A percentile compares a stretch with the other conserved stretches of the same genome.
Conservation (phyloP, 2,797 vertebrate species). For the Phaenicophaeus curvirostris region DNA sequence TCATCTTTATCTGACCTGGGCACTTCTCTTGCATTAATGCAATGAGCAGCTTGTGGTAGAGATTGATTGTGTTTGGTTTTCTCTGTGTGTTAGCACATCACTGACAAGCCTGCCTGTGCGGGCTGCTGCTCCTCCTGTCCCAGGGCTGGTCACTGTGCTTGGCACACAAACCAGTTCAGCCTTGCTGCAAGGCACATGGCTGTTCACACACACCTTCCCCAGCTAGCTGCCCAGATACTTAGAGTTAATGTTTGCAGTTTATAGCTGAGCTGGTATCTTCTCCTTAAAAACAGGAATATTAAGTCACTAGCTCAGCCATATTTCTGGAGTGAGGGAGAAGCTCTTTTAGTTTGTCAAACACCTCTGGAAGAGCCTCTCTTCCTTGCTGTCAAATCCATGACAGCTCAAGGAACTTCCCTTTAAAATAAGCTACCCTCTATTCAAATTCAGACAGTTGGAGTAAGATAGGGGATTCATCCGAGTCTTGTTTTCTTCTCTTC, state of each 20-base stretch:
- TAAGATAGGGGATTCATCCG: slow-evolving; percentile 11
- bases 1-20: background rate
- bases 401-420: slow-evolving; percentile 36
- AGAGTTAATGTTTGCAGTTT: background rate
- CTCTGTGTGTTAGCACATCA: background rate
- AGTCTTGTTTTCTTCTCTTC: slow-evolving; percentile 40
- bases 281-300: background rate
- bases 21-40: background rate
- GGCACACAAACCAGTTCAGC: background rate
- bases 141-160: background rate
- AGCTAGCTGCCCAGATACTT: background rate
- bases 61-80: background rate
- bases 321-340: background rate
- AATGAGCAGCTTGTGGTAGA: background rate
- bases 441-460: slow-evolving; percentile 21
- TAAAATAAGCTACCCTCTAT: background rate
- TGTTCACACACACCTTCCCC: background rate
- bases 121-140: background rate
- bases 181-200: background rate
- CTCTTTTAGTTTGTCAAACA: background rate
- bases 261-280: background rate
- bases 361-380: background rate
- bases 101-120: background rate
- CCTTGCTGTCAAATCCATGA: background rate
- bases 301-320: background rate